phyloP scores from a whole-genome alignment of 2,113 vertebrate species.

The Phrynosoma platyrhinos region DNA sequence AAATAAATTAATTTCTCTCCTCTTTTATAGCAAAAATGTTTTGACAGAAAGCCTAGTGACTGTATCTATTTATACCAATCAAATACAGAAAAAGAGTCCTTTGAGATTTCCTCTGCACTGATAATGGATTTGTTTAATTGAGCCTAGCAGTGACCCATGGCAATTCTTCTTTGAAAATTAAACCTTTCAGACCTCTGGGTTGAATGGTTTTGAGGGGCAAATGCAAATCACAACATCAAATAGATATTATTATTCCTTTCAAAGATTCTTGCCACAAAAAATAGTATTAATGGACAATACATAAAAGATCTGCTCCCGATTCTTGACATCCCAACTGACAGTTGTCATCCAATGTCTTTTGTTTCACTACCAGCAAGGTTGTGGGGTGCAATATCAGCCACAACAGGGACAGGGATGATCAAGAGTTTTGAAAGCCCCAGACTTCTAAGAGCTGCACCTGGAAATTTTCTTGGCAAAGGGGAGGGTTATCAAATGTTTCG shows the following conservation, averaged over 20 bases:
- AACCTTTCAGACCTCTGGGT: neutral
- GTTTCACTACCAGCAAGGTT: neutral
- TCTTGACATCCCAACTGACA: neutral
- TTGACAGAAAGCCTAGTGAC: neutral
- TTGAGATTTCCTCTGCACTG: neutral
- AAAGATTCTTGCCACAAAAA: neutral
- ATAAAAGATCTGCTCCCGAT: neutral
- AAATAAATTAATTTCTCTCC: neutral
- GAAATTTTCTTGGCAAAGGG: conserved; percentile 84
- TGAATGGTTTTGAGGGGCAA: neutral
- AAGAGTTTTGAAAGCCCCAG: conserved; percentile 82
- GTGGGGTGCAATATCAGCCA: neutral
- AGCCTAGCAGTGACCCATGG: neutral
- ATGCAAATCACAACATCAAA: neutral
- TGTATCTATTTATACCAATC: neutral
- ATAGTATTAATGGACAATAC: neutral
- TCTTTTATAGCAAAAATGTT: neutral
- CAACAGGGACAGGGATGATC: neutral
- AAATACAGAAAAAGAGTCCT: neutral
- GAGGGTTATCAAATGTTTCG: conserved; percentile 85
- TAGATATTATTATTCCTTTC: neutral
- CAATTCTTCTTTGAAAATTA: neutral
- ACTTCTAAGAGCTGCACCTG: conserved; percentile 86
- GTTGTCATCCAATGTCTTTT: neutral
- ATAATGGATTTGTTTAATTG: neutral